Evolutionary conservation across 2,797 vertebrate species (phyloP), one percentile per base, ranked within the genome.

Genomic region (Sebastes oblongus): DNA sequence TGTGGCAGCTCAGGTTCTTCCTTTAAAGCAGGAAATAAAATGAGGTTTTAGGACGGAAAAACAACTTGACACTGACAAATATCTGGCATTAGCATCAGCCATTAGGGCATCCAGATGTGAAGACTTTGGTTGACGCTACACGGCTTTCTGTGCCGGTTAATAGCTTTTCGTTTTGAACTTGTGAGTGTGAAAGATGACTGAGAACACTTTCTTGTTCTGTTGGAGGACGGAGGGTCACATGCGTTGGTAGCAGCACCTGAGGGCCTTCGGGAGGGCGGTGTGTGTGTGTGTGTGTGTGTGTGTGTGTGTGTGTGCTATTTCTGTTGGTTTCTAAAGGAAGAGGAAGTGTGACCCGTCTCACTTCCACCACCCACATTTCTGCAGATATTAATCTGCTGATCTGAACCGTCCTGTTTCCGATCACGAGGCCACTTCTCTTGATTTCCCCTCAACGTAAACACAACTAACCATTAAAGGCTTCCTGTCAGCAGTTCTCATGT

Each of bases 31-130:
- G 24, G 56, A 75, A 22, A 30, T 18, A 22, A 27, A 25, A 29
- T 22, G 1, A 14, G 11, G 24, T 36, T 67, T 62, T 1, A 11
- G 6, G 5, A 29, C 3, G 0, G 59, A 71, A 32, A 60, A 62
- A 32, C 56, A 62, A 58, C 8, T 6, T 56, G 73, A 86, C 72
- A 82, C 65, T 60, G 86, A 91, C 64, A 81, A 86, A 89, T 87
- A 72, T 54, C 72, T 25, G 2, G 3, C 66, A 68, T 80, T 80
- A 78, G 56, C 46, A 12, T 18, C 18, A 42, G 74, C 55, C 65
- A 36, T 81, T 66, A 72, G 22, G 5, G 34, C 70, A 83, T 81
- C 88, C 87, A 88, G 82, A 91, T 90, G 87, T 87, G 50, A 54
- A 75, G 77, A 72, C 36, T 20, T 62, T 4, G 58, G 46, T 18